phyloP scores from a whole-genome alignment of 2,797 vertebrate species.

The Malacoraja senta region DNA sequence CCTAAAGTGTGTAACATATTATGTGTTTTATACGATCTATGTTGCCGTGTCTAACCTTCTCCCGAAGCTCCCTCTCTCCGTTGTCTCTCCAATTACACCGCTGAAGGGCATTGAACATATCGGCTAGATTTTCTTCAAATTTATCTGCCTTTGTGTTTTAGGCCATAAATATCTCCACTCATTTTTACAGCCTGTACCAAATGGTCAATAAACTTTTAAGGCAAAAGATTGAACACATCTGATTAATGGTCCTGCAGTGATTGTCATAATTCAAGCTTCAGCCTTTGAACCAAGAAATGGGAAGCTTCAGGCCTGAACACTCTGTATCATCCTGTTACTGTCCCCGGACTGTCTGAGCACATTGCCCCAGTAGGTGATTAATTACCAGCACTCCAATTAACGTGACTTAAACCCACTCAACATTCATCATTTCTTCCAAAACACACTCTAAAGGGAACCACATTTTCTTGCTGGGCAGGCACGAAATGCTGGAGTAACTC shows the following conservation, averaged over 20 bases:
- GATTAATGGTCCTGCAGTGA: slow-evolving; percentile 11
- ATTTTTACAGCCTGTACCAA: neutral
- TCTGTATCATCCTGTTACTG: slow-evolving; percentile 15
- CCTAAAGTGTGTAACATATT: neutral
- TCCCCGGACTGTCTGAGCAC: neutral
- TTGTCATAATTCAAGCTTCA: slow-evolving; percentile 1
- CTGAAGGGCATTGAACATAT: neutral
- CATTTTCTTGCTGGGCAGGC: too few relatives aligned
- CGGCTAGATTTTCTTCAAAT: neutral
- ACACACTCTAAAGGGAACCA: slow-evolving; percentile 25
- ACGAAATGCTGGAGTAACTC: too few relatives aligned
- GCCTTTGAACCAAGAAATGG: slow-evolving; percentile 33
- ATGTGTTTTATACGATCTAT: neutral
- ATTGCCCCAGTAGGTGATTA: neutral
- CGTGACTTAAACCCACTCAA: slow-evolving; percentile 1
- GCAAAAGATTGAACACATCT: slow-evolving; percentile 5
- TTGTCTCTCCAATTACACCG: too few relatives aligned
- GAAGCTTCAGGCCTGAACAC: slow-evolving; percentile 13
- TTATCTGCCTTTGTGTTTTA: slow-evolving; percentile 10
- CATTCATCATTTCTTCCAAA: slow-evolving; percentile 20
- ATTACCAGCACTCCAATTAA: slow-evolving; percentile 26
- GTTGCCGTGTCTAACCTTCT: neutral
- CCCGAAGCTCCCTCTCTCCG: neutral
- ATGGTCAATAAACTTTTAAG: slow-evolving; percentile 31
- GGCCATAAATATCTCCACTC: neutral